Evolutionary conservation across 2,888 invertebrate genomes (phyloP), one percentile per base, ranked within the genome.

Genomic region (Aporophyla lueneburgensis): DNA sequence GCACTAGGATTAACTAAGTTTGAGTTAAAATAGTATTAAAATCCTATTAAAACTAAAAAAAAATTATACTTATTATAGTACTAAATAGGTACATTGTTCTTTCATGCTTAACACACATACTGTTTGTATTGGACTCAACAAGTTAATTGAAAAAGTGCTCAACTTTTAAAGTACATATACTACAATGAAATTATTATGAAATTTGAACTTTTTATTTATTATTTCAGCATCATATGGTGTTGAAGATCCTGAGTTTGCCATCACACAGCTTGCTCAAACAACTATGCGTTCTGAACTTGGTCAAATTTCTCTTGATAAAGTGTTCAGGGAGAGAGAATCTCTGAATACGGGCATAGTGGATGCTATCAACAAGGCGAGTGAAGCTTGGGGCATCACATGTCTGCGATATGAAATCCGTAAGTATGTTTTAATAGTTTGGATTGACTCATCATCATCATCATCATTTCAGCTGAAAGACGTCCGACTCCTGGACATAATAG

Each of bases 211-310:
- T 21, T 51, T 58, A 51, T 59, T 76, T 70, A 12, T 66, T 40
- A 76, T 93, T 93, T 58, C 83, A 97, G 98, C 98, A 68, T 99
- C 99, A 85, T 99, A 99, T 95, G 99, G 99, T 40, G 99, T 99
- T 16, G 99, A 99, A 95, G 99, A 99, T 96, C 99, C 99, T 0
- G 99, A 99, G 95, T 99, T 99, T 97, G 99, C 99, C 0, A 99
- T 99, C 80, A 99, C 99, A 1, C 99, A 99, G 95, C 96, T 99
- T 65, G 99, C 99, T 4, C 99, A 99, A 97, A 99, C 99, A 0
- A 99, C 99, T 0, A 99, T 99, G 99, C 97, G 99, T 92, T 99
- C 99, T 0, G 99, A 99, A 94, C 97, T 99, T 61, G 99, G 99
- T 76, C 99, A 99, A 97, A 99, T 99, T 94, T 97, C 98, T 1